These are phyloP conservation scores for Pachliopta kotzebuea DNA, from an alignment of 2,888 invertebrate species.

Conservation along the genomic window DNA sequence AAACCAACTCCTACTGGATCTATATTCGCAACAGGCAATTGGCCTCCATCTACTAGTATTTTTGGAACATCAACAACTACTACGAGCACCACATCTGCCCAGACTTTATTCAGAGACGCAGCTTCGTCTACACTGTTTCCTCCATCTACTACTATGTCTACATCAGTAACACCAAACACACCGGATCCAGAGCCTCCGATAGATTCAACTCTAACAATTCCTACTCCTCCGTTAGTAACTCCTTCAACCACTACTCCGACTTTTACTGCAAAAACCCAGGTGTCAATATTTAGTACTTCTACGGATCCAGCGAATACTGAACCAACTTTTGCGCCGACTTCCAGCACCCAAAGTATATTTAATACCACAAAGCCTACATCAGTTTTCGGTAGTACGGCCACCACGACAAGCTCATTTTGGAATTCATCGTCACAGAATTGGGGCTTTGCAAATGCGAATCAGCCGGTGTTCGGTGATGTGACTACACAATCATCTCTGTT, in stretches of 20 bases:
- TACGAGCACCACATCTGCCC: constrained; percentile 32
- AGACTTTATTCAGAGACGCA: constrained; percentile 23
- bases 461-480: constrained; percentile 38
- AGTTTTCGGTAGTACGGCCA: constrained; percentile 40
- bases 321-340: constrained; percentile 31
- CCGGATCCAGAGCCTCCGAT: constrained; percentile 21
- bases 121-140: constrained; percentile 10
- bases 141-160: not conserved
- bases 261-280: constrained; percentile 34
- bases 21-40: constrained; percentile 39
- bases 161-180: constrained; percentile 4
- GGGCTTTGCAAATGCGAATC: constrained; percentile 39
- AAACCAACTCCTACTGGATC: constrained; percentile 37
- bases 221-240: constrained; percentile 18
- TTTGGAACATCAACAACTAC: constrained; percentile 31
- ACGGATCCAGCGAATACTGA: constrained; percentile 32
- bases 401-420: constrained; percentile 36
- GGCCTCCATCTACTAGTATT: constrained; percentile 34
- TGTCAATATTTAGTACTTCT: constrained; percentile 37
- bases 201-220: constrained; percentile 13
- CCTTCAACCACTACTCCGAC: constrained; percentile 26
- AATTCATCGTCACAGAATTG: constrained; percentile 33
- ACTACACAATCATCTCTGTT: constrained; percentile 41
- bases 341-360: constrained; percentile 34
- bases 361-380: constrained; percentile 38